A percentile compares a stretch with the other conserved stretches of the same genome.
These are phyloP conservation scores for Anhinga rufa DNA, from an alignment of 2,113 vertebrate species.

Conservation along the genomic window DNA sequence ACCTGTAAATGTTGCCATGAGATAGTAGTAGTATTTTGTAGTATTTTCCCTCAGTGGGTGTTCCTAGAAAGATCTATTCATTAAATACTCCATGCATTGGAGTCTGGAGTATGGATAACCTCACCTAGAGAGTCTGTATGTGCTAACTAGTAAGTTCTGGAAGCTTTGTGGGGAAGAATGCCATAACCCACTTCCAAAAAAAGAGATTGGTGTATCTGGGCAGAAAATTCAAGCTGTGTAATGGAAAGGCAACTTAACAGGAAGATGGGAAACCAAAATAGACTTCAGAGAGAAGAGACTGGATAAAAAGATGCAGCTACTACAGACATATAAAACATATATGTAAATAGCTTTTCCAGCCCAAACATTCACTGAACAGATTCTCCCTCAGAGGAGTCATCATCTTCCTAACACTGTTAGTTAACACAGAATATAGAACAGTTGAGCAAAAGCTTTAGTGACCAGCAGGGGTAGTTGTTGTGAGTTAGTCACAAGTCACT, in stretches of 20 bases:
- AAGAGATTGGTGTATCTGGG: not conserved
- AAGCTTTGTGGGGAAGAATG: not conserved
- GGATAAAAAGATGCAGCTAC: no score
- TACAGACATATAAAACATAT: no score
- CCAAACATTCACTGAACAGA: no score
- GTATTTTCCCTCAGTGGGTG: not conserved
- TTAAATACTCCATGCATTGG: not conserved
- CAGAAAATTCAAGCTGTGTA: not conserved
- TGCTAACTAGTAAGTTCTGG: not conserved
- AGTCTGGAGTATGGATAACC: not conserved
- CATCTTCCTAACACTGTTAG: no score
- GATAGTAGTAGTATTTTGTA: no score
- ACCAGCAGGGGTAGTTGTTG: no score
- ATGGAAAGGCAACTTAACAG: not conserved
- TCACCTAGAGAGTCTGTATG: not conserved
- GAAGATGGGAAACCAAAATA: not conserved
- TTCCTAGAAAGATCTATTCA: not conserved
- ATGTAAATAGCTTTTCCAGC: no score
- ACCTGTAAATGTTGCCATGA: not conserved
- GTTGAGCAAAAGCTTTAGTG: no score
- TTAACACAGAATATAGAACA: no score
- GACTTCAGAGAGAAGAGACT: not conserved
- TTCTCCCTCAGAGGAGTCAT: no score
- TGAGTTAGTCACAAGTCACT: no score
- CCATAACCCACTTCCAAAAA: not conserved